Evolutionary conservation across 1,140 invertebrate species (phyloP), one percentile per base, ranked within the genome.

Genomic region (Stenopsyche tienmushanensis): DNA sequence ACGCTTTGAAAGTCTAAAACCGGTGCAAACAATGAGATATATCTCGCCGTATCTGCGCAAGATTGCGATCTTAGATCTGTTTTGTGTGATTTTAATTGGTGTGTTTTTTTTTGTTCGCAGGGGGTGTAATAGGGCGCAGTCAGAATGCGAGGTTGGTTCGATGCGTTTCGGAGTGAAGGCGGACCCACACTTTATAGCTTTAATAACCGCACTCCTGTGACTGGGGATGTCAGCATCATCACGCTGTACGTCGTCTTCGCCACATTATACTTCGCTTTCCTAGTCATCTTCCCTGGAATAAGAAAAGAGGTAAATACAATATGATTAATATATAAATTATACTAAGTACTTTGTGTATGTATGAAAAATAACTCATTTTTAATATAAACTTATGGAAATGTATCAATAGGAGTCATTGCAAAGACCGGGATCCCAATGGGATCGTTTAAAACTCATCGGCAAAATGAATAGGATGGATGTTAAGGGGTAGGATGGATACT

Each of bases 211-310:
- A 98, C 94, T 9, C 88, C 95, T 3, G 95, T 96, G 69, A 93
- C 91, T 10, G 93, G 92, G 1, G 96, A 98, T 78, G 86, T 95
- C 23, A 86, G 89, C 20, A 86, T 91, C 65, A 88, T 96, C 71
- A 88, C 91, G 41, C 86, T 96, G 54, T 89, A 92, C 55, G 84
- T 96, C 44, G 84, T 94, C 44, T 96, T 96, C 77, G 85, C 88
- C 71, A 96, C 94, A 57, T 81, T 96, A 64, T 97, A 94, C 79
- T 79, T 95, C 47, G 94, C 94, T 24, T 95, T 97, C 78, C 84
- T 97, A 65, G 88, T 96, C 72, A 91, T 98, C 71, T 93, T 97
- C 78, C 95, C 95, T 39, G 96, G 95, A 62, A 92, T 98, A 70
- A 83, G 94, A 67, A 97, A 95, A 82, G 92, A 97, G 88, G 95